Evolutionary conservation across 2,113 vertebrate species (phyloP), one percentile per base, ranked within the genome.

Genomic region (Crocuta crocuta): DNA sequence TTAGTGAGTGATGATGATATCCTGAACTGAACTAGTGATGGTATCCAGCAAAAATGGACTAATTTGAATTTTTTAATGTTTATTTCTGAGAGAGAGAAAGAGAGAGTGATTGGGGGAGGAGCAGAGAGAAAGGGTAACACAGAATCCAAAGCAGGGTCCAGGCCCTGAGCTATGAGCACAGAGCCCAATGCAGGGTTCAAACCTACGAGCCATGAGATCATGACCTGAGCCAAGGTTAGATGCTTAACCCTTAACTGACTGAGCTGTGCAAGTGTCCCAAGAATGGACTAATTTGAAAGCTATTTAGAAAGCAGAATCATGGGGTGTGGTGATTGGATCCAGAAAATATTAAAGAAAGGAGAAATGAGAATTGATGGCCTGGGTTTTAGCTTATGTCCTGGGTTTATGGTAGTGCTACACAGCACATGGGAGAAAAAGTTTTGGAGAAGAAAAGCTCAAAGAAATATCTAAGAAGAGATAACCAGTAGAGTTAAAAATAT

Each of bases 251-350:
- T 23, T 21, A 61, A 23, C 58, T 19, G 21, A 61, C 21, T 61
- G 2, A 61, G 58, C 58, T 21, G 23, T 23, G 58, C 58, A 61
- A 17, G 58, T 7, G 2, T 21, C 58, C 58, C 21, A 90, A 80
- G 89, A 80, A 53, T 76, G 31, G n/a, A 73, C 53, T 39, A 23
- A 83, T 28, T 39, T 79, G 50, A 92, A 96, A 97, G 83, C 92
- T 97, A 48, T 90, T 55, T 89, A 90, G 90, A 93, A 98, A 87
- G 89, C 84, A 97, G 90, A 97, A 89, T 82, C 71, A 65, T 0
- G 24, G 87, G 15, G 48, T 81, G 95, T 91, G 48, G 88, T 58
- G 21, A 89, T 0, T 86, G 21, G 9, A 53, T 76, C 96, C 55
- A 84, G 76, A 13, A 26, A 71, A 33, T 19, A 7, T 74, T 80